Base-by-base conservation (phyloP, 2,888 invertebrate genomes). In the Ochlodes sylvanus region DNA sequence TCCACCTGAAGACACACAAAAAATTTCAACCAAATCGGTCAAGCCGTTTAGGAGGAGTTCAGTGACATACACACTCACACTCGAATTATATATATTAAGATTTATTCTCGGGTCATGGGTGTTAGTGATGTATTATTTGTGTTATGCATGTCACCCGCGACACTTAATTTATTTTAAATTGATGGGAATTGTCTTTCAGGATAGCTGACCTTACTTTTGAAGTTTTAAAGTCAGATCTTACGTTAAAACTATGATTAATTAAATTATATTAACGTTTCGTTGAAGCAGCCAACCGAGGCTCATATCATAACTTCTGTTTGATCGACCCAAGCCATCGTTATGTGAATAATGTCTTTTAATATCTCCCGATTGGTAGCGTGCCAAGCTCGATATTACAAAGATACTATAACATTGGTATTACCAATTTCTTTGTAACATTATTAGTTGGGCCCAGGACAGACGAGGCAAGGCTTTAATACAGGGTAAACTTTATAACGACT, bases 341-440 rank as follows among this genome's bases (percentile, higher is more conserved):
- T 44, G 14, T 44, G 58, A 60, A 44, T 60, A 60, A 60, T 60
- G 58, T 27, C 58, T 60, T 44, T n/a, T 60, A 60, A 60, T 60
- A 60, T 60, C 41, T 60, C 44, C 21, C 41, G 41, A 21, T 44
- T 60, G 58, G 58, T 44, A 42, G 42, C 42, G 3, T n/a, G 58
- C 58, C 58, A 60, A 44, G 4, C 27, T n/a, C 15, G 58, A 27
- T 60, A 60, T 21, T 60, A 42, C 42, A 17, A 41, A 14, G 41
- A 14, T 21, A 21, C 15, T 60, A 60, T 21, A 15, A 56, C 15
- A 19, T 47, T 50, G 9, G n/a, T 38, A 58, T 54, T n/a, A 27
- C 32, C 27, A 32, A 15, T 21, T 52, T 54, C 52, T 42, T 9
- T 52, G 42, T 42, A 5, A 42, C 14, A n/a, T 42, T 44, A 44